Base-by-base conservation (phyloP, 2,113 vertebrate species). In the Zosterops pallidus region DNA sequence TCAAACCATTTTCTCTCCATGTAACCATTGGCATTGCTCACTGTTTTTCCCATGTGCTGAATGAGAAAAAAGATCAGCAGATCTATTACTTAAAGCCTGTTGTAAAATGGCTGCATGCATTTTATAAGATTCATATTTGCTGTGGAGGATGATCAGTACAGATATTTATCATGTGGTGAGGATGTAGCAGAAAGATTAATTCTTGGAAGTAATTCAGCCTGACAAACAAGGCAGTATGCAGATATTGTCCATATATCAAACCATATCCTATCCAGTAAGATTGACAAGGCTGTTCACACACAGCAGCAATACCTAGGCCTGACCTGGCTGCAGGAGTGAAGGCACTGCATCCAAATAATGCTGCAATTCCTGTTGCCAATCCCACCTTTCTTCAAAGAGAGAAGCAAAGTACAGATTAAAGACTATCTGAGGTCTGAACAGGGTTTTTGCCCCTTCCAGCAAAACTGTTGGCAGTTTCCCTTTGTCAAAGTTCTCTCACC, bases 121-220 rank as follows among this genome's bases (percentile, higher is more conserved):
- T 95, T 94, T 85, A 26, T 69, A 91, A 62, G 65, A 85, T 79
- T 85, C 56, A 3, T 75, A 67, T 90, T 89, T 95, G 53, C 86
- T 82, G 46, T 24, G 11, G 75, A 94, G 67, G 42, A 70, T 86
- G 59, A 86, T 70, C 79, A 88, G 68, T 52, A 83, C 35, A 86
- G 76, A 56, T 77, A 74, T 39, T 74, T 59, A 88, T 65, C 1
- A 0, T 68, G 39, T 24, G 78, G 44, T 57, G 52, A 69, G 28
- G 47, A 95, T 49, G 47, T 22, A 86, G 60, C 41, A 86, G 56
- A 64, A 85, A 88, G 71, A 96, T 83, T 92, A 90, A 95, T 86
- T 83, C 41, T 60, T 68, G 50, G n/a, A 90, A 81, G 41, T 52
- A 93, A 96, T 70, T 94, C 64, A 92, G 60, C 37, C 47, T 76